These are phyloP conservation scores for Coturnix japonica DNA, from an alignment of 2,113 vertebrate species.

Conservation along the genomic window DNA sequence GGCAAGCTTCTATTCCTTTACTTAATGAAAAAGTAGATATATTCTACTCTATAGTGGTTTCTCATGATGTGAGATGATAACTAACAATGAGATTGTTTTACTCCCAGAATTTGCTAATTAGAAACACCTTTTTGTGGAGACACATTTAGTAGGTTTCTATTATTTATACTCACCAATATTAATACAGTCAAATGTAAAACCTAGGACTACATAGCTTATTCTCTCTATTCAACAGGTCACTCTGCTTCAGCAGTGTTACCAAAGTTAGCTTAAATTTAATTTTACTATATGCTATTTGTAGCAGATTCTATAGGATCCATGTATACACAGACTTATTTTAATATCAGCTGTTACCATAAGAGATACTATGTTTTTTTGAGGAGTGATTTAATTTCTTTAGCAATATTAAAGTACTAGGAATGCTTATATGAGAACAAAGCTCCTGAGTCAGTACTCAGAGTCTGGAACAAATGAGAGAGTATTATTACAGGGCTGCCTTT, in stretches of 20 bases:
- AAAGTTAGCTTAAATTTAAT: not conserved
- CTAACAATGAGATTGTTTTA: not conserved
- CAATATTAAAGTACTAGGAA: not conserved
- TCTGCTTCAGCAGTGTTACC: not conserved
- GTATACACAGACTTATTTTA: not conserved
- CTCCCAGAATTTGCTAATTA: not conserved
- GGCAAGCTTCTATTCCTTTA: not conserved
- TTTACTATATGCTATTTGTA: not conserved
- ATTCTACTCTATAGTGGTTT: not conserved
- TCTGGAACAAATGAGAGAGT: not conserved
- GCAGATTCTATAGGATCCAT: not conserved
- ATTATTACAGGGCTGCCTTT: not conserved
- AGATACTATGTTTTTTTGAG: not conserved
- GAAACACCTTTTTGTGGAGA: not conserved
- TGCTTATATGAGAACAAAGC: fast-evolving
- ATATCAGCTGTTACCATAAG: not conserved
- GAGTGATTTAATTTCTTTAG: not conserved
- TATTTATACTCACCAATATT: not conserved
- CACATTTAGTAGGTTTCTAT: not conserved
- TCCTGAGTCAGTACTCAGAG: not conserved
- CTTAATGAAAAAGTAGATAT: conserved; percentile 27
- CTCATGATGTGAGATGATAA: not conserved
- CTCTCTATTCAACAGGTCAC: not conserved
- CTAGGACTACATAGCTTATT: not conserved
- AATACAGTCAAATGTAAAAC: conserved; percentile 17